These are phyloP conservation scores for Anastatus disparis DNA, from an alignment of 1,140 invertebrate genomes.

Conservation along the genomic window DNA sequence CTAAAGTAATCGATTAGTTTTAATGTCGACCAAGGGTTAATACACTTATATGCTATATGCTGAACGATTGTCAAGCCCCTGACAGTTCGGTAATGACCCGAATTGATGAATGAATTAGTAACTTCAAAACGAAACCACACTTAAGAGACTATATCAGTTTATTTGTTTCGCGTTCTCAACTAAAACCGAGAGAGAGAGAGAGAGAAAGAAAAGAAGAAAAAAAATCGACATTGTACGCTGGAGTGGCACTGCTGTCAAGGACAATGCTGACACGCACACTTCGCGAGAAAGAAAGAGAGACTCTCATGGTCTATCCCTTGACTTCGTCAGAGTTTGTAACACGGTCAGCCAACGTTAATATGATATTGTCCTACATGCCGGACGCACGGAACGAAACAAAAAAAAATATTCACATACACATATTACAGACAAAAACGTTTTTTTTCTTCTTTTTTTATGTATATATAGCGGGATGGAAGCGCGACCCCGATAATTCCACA, in stretches of 20 bases:
- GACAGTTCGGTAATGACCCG: constrained; percentile 58
- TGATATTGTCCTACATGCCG: constrained; percentile 40
- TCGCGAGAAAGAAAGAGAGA: no score
- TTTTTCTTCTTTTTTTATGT: constrained; percentile 6
- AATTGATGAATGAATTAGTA: constrained; percentile 50
- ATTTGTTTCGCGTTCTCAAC: no score
- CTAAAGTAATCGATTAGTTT: constrained; percentile 2
- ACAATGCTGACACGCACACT: constrained; percentile 25
- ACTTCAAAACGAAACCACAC: constrained; percentile 43
- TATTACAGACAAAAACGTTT: background rate
- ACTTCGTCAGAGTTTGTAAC: constrained; percentile 40
- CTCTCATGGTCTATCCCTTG: constrained; percentile 44
- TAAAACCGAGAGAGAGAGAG: background rate
- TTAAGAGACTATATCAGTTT: no score
- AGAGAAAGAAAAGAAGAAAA: constrained; percentile 36
- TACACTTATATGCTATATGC: no score
- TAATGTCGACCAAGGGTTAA: background rate
- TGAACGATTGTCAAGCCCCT: constrained; percentile 43
- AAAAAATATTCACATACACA: no score
- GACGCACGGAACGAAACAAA: constrained; percentile 21
- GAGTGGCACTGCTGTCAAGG: constrained; percentile 48
- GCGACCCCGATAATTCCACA: constrained; percentile 30
- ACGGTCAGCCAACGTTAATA: constrained; percentile 37
- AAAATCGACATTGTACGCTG: constrained; percentile 52
- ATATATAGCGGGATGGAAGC: constrained; percentile 6